Conservation (phyloP, 37 sponge, comb jelly and placozoan genomes). For the Mnemiopsis leidyi region DNA sequence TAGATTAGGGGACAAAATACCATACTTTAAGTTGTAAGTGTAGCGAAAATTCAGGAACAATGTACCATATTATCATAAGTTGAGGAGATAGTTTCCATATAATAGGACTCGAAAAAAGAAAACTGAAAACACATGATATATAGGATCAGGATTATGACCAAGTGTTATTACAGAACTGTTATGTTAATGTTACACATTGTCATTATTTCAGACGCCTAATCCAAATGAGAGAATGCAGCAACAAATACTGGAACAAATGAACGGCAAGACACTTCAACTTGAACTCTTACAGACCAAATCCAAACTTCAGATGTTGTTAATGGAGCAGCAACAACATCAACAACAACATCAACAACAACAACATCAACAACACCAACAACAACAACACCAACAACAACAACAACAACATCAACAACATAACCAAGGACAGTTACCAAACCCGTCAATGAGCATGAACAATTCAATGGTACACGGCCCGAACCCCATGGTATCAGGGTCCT, state of each 20-base stretch:
- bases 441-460: not conserved
- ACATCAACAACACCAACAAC: not conserved
- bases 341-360: not conserved
- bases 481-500: not conserved
- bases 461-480: not conserved
- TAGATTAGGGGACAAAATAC: no score
- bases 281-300: constrained; percentile 36
- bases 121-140: no score
- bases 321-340: not conserved
- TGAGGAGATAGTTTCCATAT: no score
- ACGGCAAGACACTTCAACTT: constrained; percentile 3
- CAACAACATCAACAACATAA: not conserved
- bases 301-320: constrained; percentile 24
- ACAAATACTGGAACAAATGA: not conserved
- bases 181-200: no score
- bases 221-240: not conserved
- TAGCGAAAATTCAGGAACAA: no score
- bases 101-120: no score
- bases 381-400: no score
- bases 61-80: no score
- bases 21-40: no score
- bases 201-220: not conserved
- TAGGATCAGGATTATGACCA: no score
- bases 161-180: no score
- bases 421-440: not conserved